Evolutionary conservation across 1,140 invertebrate species (phyloP).

Genomic region (Drosophila santomea): DNA sequence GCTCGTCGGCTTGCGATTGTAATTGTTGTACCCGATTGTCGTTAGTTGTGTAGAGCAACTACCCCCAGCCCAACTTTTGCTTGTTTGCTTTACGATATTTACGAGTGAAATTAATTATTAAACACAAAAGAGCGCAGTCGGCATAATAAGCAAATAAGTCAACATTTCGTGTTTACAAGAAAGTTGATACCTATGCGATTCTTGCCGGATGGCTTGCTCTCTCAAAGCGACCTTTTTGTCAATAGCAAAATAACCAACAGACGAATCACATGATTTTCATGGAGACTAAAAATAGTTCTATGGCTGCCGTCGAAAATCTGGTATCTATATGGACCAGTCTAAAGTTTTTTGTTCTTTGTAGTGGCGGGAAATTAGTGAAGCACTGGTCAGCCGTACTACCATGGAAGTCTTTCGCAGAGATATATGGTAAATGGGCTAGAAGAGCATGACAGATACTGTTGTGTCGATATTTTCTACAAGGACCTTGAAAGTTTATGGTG

Average conservation of each 20-base stretch:
- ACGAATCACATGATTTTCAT: constrained; percentile 12
- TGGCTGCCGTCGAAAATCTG: not conserved
- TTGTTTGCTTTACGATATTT: constrained; percentile 59
- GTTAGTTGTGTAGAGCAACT: not conserved
- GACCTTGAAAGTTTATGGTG: no score
- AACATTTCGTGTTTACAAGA: not conserved
- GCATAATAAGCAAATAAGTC: constrained; percentile 8
- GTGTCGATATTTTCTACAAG: no score
- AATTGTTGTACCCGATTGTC: constrained; percentile 25
- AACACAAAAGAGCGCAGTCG: constrained; percentile 23
- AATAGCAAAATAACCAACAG: constrained; percentile 11
- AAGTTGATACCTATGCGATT: constrained; percentile 9
- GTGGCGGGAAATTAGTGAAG: not conserved
- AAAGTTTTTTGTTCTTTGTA: not conserved
- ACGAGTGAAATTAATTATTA: constrained; percentile 65
- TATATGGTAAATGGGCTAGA: no score
- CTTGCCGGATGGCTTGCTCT: not conserved
- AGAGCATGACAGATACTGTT: no score
- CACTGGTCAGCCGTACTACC: no score
- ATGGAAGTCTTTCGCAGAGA: no score
- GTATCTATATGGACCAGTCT: constrained; percentile 33
- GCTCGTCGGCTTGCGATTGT: constrained; percentile 22
- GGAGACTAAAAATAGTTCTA: constrained; percentile 18
- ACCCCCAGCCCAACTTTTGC: not conserved
- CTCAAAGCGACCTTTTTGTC: not conserved